These are phyloP conservation scores for Hymenochirus boettgeri DNA, from an alignment of 2,113 vertebrate species.

Conservation along the genomic window DNA sequence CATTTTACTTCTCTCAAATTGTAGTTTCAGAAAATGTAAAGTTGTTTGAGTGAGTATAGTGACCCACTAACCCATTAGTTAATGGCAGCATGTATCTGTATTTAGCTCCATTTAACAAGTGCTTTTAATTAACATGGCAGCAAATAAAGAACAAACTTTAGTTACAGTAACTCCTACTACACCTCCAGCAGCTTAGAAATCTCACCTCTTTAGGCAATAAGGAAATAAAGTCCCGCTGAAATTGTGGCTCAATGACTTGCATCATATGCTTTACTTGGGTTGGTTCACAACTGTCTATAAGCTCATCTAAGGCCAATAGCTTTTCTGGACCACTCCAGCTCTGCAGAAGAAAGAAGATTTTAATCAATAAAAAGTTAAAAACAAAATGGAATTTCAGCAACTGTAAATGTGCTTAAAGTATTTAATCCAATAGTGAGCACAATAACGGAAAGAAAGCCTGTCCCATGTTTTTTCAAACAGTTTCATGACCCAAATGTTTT, in stretches of 20 bases:
- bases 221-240: slow-evolving; percentile 98
- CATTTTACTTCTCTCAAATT: too few relatives aligned
- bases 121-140: slow-evolving; percentile 42
- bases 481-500: too few relatives aligned
- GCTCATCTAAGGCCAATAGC: slow-evolving; percentile 95
- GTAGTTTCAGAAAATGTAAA: too few relatives aligned
- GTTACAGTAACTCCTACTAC: slow-evolving; percentile 22
- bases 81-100: slow-evolving; percentile 32
- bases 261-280: slow-evolving; percentile 99
- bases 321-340: slow-evolving; percentile 95
- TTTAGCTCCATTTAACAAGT: slow-evolving; percentile 41
- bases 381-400: neutral
- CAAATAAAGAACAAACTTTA: slow-evolving; percentile 34
- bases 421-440: too few relatives aligned
- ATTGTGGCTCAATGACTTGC: slow-evolving; percentile 99
- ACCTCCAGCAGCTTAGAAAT: slow-evolving; percentile 9
- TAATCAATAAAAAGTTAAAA: slow-evolving; percentile 11
- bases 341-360: slow-evolving; percentile 52
- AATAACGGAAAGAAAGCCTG: too few relatives aligned
- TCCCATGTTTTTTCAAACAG: neutral
- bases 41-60: too few relatives aligned
- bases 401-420: too few relatives aligned
- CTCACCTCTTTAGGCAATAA: slow-evolving; percentile 98
- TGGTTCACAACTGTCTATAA: slow-evolving; percentile 97
- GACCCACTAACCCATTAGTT: too few relatives aligned